Evolutionary conservation across 1,140 invertebrate genomes (phyloP).

Genomic region (Drosophila kepulauana): DNA sequence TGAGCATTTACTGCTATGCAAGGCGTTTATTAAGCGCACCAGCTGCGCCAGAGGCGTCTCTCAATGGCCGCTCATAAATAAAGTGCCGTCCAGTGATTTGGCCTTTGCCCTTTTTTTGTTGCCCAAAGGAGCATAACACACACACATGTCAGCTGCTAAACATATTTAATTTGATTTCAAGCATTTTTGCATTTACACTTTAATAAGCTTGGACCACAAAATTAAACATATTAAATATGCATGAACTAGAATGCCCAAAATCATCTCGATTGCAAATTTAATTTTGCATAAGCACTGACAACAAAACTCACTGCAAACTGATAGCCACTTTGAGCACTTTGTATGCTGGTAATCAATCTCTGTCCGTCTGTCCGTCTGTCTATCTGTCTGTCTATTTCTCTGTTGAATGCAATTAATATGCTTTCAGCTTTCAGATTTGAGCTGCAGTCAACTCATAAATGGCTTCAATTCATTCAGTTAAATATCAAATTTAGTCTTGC

Average conservation of each 20-base stretch:
- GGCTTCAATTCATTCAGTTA: neutral
- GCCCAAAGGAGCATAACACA: constrained; percentile 17
- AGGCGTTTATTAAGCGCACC: constrained; percentile 75
- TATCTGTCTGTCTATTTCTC: no score
- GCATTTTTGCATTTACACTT: neutral
- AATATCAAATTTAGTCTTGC: neutral
- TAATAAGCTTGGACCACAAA: constrained; percentile 3
- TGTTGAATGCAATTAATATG: constrained; percentile 3
- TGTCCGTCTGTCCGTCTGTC: no score
- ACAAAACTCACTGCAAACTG: neutral
- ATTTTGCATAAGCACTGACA: constrained; percentile 1
- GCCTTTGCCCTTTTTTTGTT: constrained; percentile 13
- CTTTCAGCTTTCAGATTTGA: neutral
- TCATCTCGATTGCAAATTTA: constrained; percentile 2
- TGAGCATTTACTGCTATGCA: constrained; percentile 9
- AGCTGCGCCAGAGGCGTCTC: constrained; percentile 68
- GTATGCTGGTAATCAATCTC: neutral
- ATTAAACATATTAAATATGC: constrained; percentile 8
- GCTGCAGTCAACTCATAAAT: neutral
- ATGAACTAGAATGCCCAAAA: neutral
- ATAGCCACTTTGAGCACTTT: neutral
- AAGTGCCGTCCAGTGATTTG: constrained; percentile 74
- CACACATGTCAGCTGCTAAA: constrained; percentile 9
- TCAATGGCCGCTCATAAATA: constrained; percentile 79
- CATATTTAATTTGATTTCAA: constrained; percentile 1